Evolutionary conservation across 37 sponge, comb jelly and placozoan species (phyloP), one percentile per base, ranked within the genome.

Genomic region (Tethya wilhelma): DNA sequence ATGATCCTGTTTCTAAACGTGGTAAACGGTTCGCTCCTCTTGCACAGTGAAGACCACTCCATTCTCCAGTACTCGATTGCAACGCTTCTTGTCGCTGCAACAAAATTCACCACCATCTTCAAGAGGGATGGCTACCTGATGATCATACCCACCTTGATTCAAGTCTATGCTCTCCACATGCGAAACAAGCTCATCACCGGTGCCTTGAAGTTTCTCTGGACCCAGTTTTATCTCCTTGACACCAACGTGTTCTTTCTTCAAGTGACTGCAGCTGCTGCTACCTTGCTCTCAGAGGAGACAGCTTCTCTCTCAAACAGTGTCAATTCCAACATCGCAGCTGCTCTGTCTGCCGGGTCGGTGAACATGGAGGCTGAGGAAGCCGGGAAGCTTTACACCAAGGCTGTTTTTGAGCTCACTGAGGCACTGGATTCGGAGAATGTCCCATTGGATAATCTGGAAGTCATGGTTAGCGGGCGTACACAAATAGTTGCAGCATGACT

Each of bases 131-230:
- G 83, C 38, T 85, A 85, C 62, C 72, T 73, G 63, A 79, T 80
- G 67, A 67, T 93, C 0, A 67, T 88, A 6, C 89, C 90, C 28
- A 81, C 82, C 0, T 60, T 88, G 0, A 64, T 88, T 55, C 89
- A 88, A 46, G 89, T 88, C 30, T 93, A 93, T 55, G 67, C 86
- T 56, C 68, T 84, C 0, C 93, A 93, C 74, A 55, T 58, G 36
- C 58, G 62, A 20, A 87, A 93, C 75, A 75, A 62, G 33, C 60
- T 88, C 28, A 80, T 93, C 40, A 45, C 56, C 0, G 44, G 76
- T 3, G 84, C 75, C 19, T 58, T 93, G 19, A 67, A 88, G 67
- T 83, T 73, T 56, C 36, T 73, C 49, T 91, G 91, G 91, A 28
- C 25, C 26, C 57, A 64, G 26, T 81, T 91, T 33, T 82, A 86